Evolutionary conservation across 2,113 vertebrate species (phyloP).

Genomic region (Riparia riparia): DNA sequence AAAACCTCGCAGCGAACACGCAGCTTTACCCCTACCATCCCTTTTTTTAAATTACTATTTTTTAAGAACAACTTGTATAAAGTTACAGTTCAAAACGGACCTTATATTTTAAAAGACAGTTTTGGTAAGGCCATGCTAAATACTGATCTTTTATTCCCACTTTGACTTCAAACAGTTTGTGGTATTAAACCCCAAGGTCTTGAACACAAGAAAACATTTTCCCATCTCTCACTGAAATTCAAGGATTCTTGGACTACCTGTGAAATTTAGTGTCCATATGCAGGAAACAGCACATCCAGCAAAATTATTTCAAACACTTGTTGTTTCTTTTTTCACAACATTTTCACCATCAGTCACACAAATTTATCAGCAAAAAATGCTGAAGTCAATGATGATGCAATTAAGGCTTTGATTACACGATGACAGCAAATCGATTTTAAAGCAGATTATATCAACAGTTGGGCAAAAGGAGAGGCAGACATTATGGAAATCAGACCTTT

Average conservation of each 20-base stretch:
- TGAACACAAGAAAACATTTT: background rate
- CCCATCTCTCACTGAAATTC: background rate
- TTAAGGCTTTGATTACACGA: constrained; percentile 66
- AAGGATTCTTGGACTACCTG: background rate
- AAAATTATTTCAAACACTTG: background rate
- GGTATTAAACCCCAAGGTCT: background rate
- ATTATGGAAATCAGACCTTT: constrained; percentile 69
- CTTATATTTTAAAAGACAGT: background rate
- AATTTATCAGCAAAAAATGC: constrained; percentile 48
- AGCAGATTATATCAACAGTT: constrained; percentile 72
- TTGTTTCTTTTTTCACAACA: background rate
- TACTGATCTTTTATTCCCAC: background rate
- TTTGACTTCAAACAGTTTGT: background rate
- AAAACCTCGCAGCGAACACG: rapidly evolving
- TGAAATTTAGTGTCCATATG: background rate
- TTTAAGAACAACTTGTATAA: background rate
- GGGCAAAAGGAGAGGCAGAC: constrained; percentile 58
- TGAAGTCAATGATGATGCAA: constrained; percentile 70
- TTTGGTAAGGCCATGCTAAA: background rate
- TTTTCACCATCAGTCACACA: background rate
- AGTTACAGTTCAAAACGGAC: background rate
- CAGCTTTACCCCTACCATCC: background rate
- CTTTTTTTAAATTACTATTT: background rate
- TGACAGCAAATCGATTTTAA: constrained; percentile 70
- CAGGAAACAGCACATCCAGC: background rate